These are phyloP conservation scores for Diabrotica balteata DNA, from an alignment of 2,888 invertebrate genomes.

Conservation along the genomic window DNA sequence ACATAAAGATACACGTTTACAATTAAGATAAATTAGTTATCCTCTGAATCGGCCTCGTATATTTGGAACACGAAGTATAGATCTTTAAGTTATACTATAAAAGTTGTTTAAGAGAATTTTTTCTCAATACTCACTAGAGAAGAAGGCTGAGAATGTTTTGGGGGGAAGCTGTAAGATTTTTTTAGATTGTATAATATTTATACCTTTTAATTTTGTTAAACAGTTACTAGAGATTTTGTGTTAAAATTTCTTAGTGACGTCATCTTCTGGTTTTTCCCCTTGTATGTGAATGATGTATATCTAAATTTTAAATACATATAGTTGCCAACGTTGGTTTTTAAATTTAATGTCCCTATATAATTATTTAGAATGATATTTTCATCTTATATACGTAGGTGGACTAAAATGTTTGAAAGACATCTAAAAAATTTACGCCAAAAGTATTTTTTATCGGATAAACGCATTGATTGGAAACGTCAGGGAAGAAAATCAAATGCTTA, in stretches of 20 bases:
- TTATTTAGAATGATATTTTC: too few relatives aligned
- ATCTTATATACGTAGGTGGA: too few relatives aligned
- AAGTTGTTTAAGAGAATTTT: constrained; percentile 47
- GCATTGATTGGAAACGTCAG: too few relatives aligned
- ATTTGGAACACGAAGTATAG: too few relatives aligned
- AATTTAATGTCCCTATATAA: too few relatives aligned
- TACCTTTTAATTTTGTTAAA: constrained; percentile 43
- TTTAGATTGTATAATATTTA: constrained; percentile 54
- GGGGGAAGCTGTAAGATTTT: constrained; percentile 43
- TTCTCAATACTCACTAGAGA: constrained; percentile 58
- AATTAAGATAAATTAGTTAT: too few relatives aligned
- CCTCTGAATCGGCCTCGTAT: too few relatives aligned
- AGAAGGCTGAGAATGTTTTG: constrained; percentile 54
- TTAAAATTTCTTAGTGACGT: constrained; percentile 32
- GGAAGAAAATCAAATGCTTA: too few relatives aligned
- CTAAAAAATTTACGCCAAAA: too few relatives aligned
- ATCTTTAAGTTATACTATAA: constrained; percentile 17
- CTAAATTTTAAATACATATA: constrained; percentile 16
- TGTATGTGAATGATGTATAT: constrained; percentile 26
- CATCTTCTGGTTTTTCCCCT: constrained; percentile 36
- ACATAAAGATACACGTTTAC: too few relatives aligned
- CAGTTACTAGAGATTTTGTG: constrained; percentile 30
- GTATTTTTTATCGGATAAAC: too few relatives aligned
- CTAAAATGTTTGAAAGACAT: too few relatives aligned
- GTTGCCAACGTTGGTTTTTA: constrained; percentile 18